A percentile compares a stretch with the other conserved stretches of the same genome.
These are phyloP conservation scores for Leptestheria dahalacensis DNA, from an alignment of 1,140 invertebrate genomes.

Conservation along the genomic window DNA sequence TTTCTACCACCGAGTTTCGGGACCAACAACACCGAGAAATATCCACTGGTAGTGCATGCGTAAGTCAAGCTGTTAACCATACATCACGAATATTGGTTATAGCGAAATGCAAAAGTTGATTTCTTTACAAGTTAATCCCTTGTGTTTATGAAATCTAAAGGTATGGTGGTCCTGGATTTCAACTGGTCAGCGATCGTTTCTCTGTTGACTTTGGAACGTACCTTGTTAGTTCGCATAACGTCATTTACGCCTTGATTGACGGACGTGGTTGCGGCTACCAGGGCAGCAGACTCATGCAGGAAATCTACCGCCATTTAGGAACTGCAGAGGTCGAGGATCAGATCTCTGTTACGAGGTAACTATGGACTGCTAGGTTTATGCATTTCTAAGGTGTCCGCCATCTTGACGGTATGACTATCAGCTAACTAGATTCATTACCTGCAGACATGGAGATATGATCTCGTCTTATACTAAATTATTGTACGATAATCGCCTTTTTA, in stretches of 20 bases:
- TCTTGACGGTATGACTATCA: no score
- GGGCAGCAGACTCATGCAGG: slow-evolving; percentile 63
- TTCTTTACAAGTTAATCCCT: neutral
- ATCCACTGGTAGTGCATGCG: slow-evolving; percentile 71
- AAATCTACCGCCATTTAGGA: slow-evolving; percentile 67
- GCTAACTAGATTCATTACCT: no score
- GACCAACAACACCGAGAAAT: slow-evolving; percentile 48
- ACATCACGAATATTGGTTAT: no score
- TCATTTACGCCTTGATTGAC: slow-evolving; percentile 77
- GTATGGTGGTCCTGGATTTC: slow-evolving; percentile 73
- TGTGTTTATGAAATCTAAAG: slow-evolving; percentile 30
- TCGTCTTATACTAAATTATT: no score
- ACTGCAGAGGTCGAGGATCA: slow-evolving; percentile 79
- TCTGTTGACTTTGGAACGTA: slow-evolving; percentile 66
- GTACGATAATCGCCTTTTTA: no score
- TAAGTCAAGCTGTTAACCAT: no score
- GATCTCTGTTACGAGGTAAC: slow-evolving; percentile 60
- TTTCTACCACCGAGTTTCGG: slow-evolving; percentile 49
- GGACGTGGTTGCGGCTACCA: slow-evolving; percentile 71
- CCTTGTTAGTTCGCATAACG: slow-evolving; percentile 60
- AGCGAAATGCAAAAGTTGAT: neutral
- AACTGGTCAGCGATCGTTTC: slow-evolving; percentile 61
- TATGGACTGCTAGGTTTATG: no score
- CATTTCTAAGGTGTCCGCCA: no score
- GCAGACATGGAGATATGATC: no score